phyloP scores from a whole-genome alignment of 92 coral and sea anemone species.

The Porites rus region DNA sequence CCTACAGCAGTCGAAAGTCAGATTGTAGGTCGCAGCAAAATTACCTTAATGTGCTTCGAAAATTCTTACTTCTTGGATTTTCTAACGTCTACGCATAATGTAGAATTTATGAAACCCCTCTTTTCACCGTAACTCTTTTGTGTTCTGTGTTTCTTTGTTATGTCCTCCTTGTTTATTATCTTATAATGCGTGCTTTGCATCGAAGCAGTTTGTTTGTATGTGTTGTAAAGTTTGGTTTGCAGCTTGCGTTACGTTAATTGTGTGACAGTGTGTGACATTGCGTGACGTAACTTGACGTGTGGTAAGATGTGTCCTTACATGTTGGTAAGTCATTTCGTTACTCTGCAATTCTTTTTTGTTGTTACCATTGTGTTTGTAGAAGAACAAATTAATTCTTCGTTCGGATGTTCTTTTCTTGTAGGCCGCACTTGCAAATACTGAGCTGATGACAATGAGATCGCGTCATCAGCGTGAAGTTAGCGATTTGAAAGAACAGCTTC shows the following conservation, averaged over 20 bases:
- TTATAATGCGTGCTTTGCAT: not conserved
- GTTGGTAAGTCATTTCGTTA: conserved; percentile 43
- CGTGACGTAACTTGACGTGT: conserved; percentile 52
- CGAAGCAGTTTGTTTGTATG: not conserved
- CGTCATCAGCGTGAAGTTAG: conserved; percentile 83
- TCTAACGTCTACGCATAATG: too few species aligned
- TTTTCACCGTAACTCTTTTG: not conserved
- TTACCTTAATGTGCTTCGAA: too few species aligned
- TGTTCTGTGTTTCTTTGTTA: not conserved
- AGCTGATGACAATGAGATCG: conserved; percentile 85
- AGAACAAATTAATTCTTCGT: not conserved
- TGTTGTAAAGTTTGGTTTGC: conserved; percentile 37
- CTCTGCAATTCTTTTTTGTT: not conserved
- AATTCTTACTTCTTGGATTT: too few species aligned
- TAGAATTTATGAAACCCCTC: too few species aligned
- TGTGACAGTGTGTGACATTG: too few species aligned
- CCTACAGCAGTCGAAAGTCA: too few species aligned
- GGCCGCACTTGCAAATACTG: conserved; percentile 90
- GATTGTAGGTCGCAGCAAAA: too few species aligned
- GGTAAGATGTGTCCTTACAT: conserved; percentile 48
- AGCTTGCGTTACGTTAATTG: conserved; percentile 22
- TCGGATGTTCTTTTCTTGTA: conserved; percentile 11
- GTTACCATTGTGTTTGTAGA: not conserved
- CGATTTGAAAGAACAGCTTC: conserved; percentile 90
- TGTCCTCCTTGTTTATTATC: not conserved